Conservation (phyloP, 2,888 invertebrate genomes). For the Platycheirus rosarum region DNA sequence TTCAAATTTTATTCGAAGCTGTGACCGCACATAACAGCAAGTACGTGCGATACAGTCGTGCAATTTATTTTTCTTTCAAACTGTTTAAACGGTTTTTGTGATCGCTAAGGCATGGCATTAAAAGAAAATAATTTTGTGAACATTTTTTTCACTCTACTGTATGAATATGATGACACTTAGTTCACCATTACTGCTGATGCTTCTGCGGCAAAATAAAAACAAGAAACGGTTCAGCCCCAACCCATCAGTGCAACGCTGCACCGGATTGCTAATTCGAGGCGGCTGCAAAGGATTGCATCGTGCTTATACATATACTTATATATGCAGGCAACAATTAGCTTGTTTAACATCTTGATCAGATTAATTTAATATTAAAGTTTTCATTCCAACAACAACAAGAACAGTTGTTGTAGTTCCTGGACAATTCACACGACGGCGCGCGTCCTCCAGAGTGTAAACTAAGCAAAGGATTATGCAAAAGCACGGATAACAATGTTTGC, state of each 20-base stretch:
- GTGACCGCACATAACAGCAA: too few species aligned
- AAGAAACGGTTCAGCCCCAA: slow-evolving; percentile 29
- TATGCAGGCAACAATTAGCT: slow-evolving; percentile 57
- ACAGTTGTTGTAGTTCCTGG: background rate
- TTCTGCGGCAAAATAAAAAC: slow-evolving; percentile 22
- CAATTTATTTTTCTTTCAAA: too few species aligned
- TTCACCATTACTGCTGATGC: slow-evolving; percentile 2
- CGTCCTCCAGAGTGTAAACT: slow-evolving; percentile 25
- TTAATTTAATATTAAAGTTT: slow-evolving; percentile 52
- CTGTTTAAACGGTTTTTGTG: too few species aligned
- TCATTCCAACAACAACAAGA: slow-evolving; percentile 41
- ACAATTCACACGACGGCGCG: slow-evolving; percentile 1
- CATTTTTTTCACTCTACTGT: slow-evolving; percentile 23
- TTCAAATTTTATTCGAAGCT: too few species aligned
- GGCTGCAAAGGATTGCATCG: slow-evolving; percentile 34
- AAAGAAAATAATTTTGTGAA: too few species aligned
- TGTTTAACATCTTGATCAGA: slow-evolving; percentile 71
- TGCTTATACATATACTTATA: too few species aligned
- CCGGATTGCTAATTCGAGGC: slow-evolving; percentile 45
- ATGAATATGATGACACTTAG: slow-evolving; percentile 41
- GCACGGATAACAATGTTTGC: slow-evolving; percentile 45
- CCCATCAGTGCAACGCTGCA: background rate
- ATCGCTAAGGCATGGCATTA: too few species aligned
- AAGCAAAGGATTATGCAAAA: slow-evolving; percentile 62
- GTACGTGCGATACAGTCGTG: too few species aligned